Base-by-base conservation (phyloP, 1,140 invertebrate species). In the Laupala kohalensis region DNA sequence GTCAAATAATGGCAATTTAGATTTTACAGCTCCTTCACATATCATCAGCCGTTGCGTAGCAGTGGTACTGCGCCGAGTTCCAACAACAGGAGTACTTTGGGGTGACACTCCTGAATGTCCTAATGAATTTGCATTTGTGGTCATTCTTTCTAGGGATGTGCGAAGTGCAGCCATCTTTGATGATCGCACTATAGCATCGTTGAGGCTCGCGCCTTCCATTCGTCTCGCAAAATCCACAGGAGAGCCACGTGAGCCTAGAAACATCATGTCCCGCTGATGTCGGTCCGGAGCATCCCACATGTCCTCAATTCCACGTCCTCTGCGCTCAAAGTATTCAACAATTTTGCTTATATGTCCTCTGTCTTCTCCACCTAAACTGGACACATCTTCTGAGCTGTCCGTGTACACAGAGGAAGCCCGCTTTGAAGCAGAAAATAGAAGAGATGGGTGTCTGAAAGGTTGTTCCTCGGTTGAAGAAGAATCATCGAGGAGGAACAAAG, bases 261-360 rank as follows among this genome's bases (percentile, higher is more conserved):
- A 72, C 29, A 68, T 25, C 12, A 67, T 68, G 25, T 72, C 71
- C 25, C 71, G 24, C 62, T 68, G 71, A 27, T 72, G 71, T 30
- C 28, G 67, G 13, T 27, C 26, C 23, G 69, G 25, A 2, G 29
- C 37, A n/a, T 71, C 64, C 29, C 63, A 62, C 23, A 67, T n/a
- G 27, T 71, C 70, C 63, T 62, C 64, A 13, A 68, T 28, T 5
- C 65, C 25, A 23, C 63, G 27, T 5, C 63, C 53, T 81, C 93
- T 92, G 19, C 89, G 83, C 79, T 94, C 92, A 77, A 94, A 94
- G 78, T 94, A 94, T 74, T 94, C 92, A 13, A 94, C 92, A 72
- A 94, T 93, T 76, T 91, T 90, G 63, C 90, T 89, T 67, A 94
- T 94, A 83, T 93, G 86, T 5, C 69, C 25, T 63, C 87, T 80